Percentiles rank a stretch among this genome's conserved stretches.
phyloP scores from a whole-genome alignment of 1,140 invertebrate genomes.

The Orussus abietinus region DNA sequence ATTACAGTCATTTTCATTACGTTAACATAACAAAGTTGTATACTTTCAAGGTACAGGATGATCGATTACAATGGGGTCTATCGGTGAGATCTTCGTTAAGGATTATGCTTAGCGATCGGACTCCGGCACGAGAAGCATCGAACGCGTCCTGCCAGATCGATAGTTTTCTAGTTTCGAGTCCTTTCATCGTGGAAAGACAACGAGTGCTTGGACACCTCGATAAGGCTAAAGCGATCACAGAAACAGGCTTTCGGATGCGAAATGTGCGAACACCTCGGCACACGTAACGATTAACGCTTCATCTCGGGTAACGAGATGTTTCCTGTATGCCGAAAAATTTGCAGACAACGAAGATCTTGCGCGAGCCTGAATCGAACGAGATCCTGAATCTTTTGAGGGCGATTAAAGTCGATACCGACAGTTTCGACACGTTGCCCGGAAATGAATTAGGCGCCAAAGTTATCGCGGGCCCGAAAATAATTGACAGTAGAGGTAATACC shows the following conservation, averaged over 20 bases:
- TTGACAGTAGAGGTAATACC: no score
- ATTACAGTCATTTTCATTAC: constrained; percentile 50
- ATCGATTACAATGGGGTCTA: constrained; percentile 49
- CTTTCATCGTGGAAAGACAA: constrained; percentile 1
- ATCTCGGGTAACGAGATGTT: no score
- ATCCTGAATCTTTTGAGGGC: no score
- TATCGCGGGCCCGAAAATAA: no score
- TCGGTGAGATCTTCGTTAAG: constrained; percentile 43
- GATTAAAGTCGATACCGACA: no score
- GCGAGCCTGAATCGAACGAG: no score
- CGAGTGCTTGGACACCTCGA: constrained; percentile 40
- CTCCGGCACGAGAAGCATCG: constrained; percentile 28
- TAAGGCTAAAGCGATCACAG: constrained; percentile 45
- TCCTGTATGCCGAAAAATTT: no score
- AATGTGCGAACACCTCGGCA: constrained; percentile 24
- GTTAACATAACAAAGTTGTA: constrained; percentile 53
- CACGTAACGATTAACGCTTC: no score
- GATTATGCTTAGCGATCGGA: constrained; percentile 44
- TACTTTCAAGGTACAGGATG: constrained; percentile 54
- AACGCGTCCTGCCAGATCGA: no score
- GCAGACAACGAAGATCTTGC: no score
- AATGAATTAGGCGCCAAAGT: no score
- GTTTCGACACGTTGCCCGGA: no score
- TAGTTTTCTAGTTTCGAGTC: constrained; percentile 3
- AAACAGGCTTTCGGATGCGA: constrained; percentile 34